phyloP scores from a whole-genome alignment of 2,797 vertebrate species.

The Sparidentex hasta region DNA sequence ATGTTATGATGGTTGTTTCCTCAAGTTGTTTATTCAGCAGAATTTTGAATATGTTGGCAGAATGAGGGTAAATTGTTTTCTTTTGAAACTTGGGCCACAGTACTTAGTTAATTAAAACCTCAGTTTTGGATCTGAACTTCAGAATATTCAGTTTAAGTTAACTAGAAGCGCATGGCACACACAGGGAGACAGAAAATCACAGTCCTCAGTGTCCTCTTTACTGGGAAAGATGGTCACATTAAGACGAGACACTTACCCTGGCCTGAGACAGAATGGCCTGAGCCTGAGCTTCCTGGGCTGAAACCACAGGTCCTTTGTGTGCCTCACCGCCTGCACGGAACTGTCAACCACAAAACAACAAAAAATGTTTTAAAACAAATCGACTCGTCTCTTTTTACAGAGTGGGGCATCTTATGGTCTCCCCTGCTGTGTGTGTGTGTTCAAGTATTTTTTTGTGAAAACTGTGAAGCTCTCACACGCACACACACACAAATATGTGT shows the following conservation, averaged over 20 bases:
- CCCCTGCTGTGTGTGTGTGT: constrained; percentile 45
- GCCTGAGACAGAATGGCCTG: constrained; percentile 98
- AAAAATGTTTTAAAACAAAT: constrained; percentile 56
- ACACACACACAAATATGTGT: constrained; percentile 49
- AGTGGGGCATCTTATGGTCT: constrained; percentile 34
- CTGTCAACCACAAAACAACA: constrained; percentile 78
- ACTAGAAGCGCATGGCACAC: constrained; percentile 4
- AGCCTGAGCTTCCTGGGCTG: constrained; percentile 97
- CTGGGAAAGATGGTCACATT: background rate
- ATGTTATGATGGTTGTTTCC: too few species aligned
- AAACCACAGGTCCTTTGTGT: constrained; percentile 93
- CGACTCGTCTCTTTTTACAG: constrained; percentile 49
- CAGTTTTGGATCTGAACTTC: background rate
- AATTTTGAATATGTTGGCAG: too few species aligned
- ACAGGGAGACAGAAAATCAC: background rate
- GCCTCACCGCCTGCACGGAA: constrained; percentile 95
- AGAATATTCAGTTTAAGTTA: background rate
- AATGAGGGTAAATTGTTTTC: background rate
- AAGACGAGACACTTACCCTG: constrained; percentile 86
- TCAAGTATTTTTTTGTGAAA: constrained; percentile 32
- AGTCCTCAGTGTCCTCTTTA: background rate
- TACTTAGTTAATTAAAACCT: background rate
- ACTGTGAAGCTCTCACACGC: constrained; percentile 44
- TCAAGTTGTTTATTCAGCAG: too few species aligned
- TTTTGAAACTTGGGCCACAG: background rate